phyloP scores from a whole-genome alignment of 2,888 invertebrate species.

The Orgyia antiqua region DNA sequence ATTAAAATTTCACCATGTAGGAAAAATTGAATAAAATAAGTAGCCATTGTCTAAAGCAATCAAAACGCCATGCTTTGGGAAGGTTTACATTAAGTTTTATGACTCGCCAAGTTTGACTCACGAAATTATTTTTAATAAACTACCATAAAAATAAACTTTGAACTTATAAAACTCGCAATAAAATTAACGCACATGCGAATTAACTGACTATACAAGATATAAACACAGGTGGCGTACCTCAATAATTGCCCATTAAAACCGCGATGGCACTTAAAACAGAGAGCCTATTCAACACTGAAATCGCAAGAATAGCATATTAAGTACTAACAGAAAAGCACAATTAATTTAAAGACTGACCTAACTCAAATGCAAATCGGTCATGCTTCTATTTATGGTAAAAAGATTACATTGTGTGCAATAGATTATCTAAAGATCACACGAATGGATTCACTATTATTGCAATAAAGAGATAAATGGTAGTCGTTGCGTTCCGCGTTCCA shows the following conservation, averaged over 20 bases:
- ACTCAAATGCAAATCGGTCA: conserved; percentile 70
- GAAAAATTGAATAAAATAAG: too few species aligned
- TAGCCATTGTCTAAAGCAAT: too few species aligned
- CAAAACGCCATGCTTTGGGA: too few species aligned
- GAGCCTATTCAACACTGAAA: conserved; percentile 65
- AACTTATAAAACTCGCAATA: neutral
- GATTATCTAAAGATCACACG: conserved; percentile 64
- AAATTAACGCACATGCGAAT: conserved; percentile 22
- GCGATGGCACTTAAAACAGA: conserved; percentile 52
- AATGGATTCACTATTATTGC: conserved; percentile 67
- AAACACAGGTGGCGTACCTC: conserved; percentile 44
- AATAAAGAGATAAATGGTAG: conserved; percentile 70
- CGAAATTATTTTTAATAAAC: too few species aligned
- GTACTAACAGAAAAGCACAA: conserved; percentile 46
- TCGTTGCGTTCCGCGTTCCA: conserved; percentile 67
- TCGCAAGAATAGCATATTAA: conserved; percentile 62
- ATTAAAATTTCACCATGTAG: too few species aligned
- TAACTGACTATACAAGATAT: conserved; percentile 16
- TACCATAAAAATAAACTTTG: too few species aligned
- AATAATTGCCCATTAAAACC: conserved; percentile 66
- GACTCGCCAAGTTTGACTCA: too few species aligned
- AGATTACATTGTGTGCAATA: conserved; percentile 74
- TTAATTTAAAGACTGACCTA: conserved; percentile 57
- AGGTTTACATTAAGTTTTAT: too few species aligned
- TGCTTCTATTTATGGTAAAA: conserved; percentile 71